phyloP scores from a whole-genome alignment of 2,797 vertebrate genomes.

The Crenichthys baileyi region DNA sequence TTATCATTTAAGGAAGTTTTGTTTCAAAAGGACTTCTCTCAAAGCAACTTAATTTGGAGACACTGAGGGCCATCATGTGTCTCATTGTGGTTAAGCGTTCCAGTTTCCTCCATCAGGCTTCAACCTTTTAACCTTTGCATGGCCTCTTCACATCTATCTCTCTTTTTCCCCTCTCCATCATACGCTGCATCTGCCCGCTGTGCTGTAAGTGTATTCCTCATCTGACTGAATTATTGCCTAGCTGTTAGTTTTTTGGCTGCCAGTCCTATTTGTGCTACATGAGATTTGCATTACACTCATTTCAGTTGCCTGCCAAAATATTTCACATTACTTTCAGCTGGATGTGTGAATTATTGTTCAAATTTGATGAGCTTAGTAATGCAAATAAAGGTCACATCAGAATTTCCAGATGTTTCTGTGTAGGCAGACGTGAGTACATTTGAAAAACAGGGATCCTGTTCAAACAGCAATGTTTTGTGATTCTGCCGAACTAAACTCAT shows the following conservation, averaged over 20 bases:
- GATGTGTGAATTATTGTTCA: slow-evolving; percentile 83
- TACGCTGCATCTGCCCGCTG: slow-evolving; percentile 47
- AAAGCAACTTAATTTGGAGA: slow-evolving; percentile 61
- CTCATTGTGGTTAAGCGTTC: slow-evolving; percentile 50
- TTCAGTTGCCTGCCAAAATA: slow-evolving; percentile 76
- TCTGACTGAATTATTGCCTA: slow-evolving; percentile 76
- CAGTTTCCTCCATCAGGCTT: slow-evolving; percentile 56
- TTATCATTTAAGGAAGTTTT: slow-evolving; percentile 38
- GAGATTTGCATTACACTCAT: slow-evolving; percentile 81
- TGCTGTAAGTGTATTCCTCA: slow-evolving; percentile 66
- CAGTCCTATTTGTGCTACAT: slow-evolving; percentile 74
- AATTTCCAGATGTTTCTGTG: slow-evolving; percentile 83
- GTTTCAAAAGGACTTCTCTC: slow-evolving; percentile 54
- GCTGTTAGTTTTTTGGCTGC: slow-evolving; percentile 74
- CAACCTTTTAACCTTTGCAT: slow-evolving; percentile 62
- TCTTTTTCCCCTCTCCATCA: slow-evolving; percentile 42
- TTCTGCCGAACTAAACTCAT: slow-evolving; percentile 70
- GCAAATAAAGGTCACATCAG: slow-evolving; percentile 84
- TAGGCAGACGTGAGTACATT: slow-evolving; percentile 64
- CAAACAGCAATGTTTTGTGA: slow-evolving; percentile 66
- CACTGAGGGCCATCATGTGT: slow-evolving; percentile 54
- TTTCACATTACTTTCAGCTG: slow-evolving; percentile 81
- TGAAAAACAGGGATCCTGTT: slow-evolving; percentile 72
- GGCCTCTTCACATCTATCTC: slow-evolving; percentile 58
- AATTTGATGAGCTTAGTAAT: slow-evolving; percentile 82